These are phyloP conservation scores for Zootoca vivipara DNA, from an alignment of 2,113 vertebrate species.

Conservation along the genomic window DNA sequence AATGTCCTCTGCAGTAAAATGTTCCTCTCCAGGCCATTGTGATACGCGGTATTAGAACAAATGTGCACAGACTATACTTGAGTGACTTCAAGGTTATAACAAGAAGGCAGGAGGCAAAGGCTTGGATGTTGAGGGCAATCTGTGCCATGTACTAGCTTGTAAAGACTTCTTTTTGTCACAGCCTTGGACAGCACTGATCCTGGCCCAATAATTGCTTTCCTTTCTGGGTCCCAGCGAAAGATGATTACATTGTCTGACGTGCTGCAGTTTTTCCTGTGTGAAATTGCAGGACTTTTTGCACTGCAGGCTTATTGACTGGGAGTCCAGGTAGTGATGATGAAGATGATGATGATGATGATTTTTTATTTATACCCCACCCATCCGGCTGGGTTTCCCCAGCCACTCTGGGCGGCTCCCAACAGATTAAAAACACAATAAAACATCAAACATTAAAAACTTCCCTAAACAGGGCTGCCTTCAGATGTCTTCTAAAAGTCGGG, in stretches of 20 bases:
- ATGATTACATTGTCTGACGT: not conserved
- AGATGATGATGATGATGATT: too few species aligned
- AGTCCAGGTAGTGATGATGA: not conserved
- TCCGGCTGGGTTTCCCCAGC: too few species aligned
- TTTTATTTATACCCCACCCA: too few species aligned
- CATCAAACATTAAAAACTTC: too few species aligned
- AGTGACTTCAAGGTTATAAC: not conserved
- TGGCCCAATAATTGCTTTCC: not conserved
- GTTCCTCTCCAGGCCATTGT: not conserved
- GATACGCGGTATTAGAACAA: slow-evolving; percentile 16
- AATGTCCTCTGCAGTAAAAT: slow-evolving; percentile 17
- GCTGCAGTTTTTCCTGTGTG: not conserved
- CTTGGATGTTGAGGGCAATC: not conserved
- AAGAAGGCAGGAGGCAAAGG: slow-evolving; percentile 14
- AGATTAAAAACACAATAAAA: too few species aligned
- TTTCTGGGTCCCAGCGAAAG: not conserved
- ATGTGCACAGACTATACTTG: not conserved
- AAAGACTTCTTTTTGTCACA: not conserved
- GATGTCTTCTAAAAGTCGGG: too few species aligned
- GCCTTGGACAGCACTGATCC: not conserved
- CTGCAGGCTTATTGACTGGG: not conserved
- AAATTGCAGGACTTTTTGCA: not conserved
- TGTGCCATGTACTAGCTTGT: too few species aligned
- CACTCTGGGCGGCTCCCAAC: too few species aligned
- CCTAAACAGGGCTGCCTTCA: too few species aligned